Base-by-base conservation (phyloP, 2,797 vertebrate genomes). In the Glossophaga mutica region DNA sequence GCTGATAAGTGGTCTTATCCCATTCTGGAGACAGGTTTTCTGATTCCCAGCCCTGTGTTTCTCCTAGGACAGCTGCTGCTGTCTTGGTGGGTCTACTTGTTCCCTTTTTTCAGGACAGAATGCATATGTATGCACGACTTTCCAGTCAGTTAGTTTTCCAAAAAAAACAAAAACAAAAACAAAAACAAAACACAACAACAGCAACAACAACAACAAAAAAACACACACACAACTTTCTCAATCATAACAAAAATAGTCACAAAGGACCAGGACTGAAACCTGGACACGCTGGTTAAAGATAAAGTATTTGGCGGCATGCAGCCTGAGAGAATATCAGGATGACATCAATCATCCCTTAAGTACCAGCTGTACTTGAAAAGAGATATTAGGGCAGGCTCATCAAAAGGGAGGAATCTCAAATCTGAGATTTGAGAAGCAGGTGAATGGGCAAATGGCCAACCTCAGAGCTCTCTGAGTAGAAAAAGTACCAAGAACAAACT, bases 141-240 rank as follows among this genome's bases (percentile, higher is more conserved):
- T 95, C 76, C 73, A 65, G 37, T 32, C 71, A 65, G 57, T 85
- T 95, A 65, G 44, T 55, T 96, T 96, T 70, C 50, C 68, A 96
- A 85, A 55, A 62, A 82, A 96, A 96, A 88, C 74, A 96, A 95
- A 39, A 39, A 3, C 39, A 39, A 39, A 39, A 39, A 3, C 39
- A 3, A 39, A 39, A 39, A 39, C n/a, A n/a, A n/a, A n/a, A n/a
- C n/a, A n/a, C n/a, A n/a, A n/a, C n/a, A n/a, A n/a, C n/a, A n/a
- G n/a, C n/a, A n/a, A n/a, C n/a, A n/a, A n/a, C n/a, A n/a, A n/a
- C n/a, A n/a, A n/a, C n/a, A n/a, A n/a, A n/a, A n/a, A n/a, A n/a
- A n/a, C n/a, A n/a, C n/a, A n/a, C n/a, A n/a, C n/a, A 88, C 74
- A 96, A 95, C 32, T 77, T 95, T 90, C 90, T 95, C 71, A 90